Base-by-base conservation (phyloP, 1,140 invertebrate genomes). In the Orussus abietinus region DNA sequence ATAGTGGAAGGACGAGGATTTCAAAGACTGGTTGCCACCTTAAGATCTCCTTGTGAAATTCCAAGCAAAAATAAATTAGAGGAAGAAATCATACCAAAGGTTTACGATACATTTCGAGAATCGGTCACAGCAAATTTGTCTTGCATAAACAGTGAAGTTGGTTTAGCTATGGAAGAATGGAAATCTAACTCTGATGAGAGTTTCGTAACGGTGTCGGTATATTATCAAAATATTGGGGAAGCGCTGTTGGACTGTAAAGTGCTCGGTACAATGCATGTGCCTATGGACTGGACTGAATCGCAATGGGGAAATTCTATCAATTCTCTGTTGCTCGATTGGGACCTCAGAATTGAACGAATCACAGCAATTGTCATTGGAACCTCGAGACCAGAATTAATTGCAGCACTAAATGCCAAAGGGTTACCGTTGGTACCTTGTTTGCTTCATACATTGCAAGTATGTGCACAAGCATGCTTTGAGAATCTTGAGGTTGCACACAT, bases 21-120 rank as follows among this genome's bases (percentile, higher is more conserved):
- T 42, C 74, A 76, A 34, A 64, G 73, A 35, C 49, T 78, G 1
- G 62, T 77, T 1, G 73, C 72, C 1, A 73, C 74, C 0, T 45
- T 77, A 1, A 67, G 63, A 33, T 77, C 75, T 0, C 74, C 75
- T 0, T 77, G 75, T 52, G 74, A 76, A 57, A 76, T 78, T 10
- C 76, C 76, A 1, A 70, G 65, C 30, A 77, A 76, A 53, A 64
- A 58, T 33, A 74, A 74, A 47, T 42, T 77, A 1, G 73, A 75
- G 49, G 69, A 75, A 30, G 75, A 76, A 39, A 68, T 77, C 30
- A 68, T 78, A 45, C 77, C 77, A 19, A 72, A 64, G 45, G 66
- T 72, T 12, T 77, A 77, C 38, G 66, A 76, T 3, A 63, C 57
- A 7, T 73, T 66, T 37, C 64, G 66, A 17, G 69, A 75, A 28